Evolutionary conservation across 2,113 vertebrate species (phyloP).

Genomic region (Podarcis raffonei): DNA sequence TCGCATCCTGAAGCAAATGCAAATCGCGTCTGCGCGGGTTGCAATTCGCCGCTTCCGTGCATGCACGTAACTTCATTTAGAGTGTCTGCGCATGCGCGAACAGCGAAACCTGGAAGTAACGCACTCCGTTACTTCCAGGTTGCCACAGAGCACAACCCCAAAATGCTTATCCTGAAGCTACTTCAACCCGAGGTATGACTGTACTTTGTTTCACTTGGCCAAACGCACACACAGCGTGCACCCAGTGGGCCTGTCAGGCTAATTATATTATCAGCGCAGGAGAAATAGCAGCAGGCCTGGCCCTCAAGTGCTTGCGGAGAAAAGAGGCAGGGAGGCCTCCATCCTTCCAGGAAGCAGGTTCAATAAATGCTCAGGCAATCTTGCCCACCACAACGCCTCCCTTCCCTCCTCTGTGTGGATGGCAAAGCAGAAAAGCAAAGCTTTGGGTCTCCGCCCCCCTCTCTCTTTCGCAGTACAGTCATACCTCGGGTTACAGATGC

Average conservation of each 20-base stretch:
- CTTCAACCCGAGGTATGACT: no score
- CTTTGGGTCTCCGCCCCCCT: slow-evolving; percentile 6
- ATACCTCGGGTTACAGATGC: no score
- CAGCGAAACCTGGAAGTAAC: no score
- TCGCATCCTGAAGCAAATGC: no score
- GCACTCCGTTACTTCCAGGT: no score
- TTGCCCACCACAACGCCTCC: slow-evolving; percentile 34
- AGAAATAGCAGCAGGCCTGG: slow-evolving; percentile 53
- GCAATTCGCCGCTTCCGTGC: no score
- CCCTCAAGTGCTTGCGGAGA: slow-evolving; percentile 35
- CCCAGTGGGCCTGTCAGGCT: slow-evolving; percentile 61
- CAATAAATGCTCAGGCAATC: slow-evolving; percentile 64
- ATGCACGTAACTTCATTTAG: no score
- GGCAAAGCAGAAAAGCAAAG: slow-evolving; percentile 1
- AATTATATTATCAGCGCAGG: slow-evolving; percentile 48
- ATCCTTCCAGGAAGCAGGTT: slow-evolving; percentile 59
- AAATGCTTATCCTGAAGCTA: no score
- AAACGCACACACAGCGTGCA: slow-evolving; percentile 27
- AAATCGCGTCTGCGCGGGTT: no score
- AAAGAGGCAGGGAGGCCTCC: slow-evolving; percentile 49
- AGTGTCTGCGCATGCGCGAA: no score
- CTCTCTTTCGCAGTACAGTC: not conserved
- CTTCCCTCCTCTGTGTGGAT: not conserved
- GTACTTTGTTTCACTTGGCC: not conserved
- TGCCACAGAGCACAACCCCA: accelerated